Evolutionary conservation across 2,797 vertebrate genomes (phyloP).

Genomic region (Sarcophilus harrisii): DNA sequence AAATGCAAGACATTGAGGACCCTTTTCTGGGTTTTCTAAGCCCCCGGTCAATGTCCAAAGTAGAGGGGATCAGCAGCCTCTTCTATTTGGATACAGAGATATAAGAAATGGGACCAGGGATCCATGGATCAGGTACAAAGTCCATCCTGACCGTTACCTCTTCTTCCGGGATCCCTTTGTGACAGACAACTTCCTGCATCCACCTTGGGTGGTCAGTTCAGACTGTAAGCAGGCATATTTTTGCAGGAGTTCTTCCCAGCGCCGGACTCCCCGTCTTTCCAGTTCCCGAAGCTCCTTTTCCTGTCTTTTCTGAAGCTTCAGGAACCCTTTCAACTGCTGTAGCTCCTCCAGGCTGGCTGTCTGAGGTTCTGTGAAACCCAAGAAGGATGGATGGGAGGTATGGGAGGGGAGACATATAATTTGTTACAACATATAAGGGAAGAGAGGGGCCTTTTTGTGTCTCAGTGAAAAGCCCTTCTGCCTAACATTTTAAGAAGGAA

Average conservation of each 20-base stretch:
- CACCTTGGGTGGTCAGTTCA: constrained; percentile 76
- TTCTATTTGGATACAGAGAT: neutral
- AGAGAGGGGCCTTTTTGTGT: neutral
- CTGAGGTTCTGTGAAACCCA: constrained; percentile 84
- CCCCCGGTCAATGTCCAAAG: neutral
- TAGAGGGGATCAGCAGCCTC: neutral
- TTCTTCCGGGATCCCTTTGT: constrained; percentile 87
- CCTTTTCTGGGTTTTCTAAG: rapidly evolving
- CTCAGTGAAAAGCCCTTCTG: neutral
- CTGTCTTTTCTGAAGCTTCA: constrained; percentile 94
- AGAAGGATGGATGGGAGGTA: neutral
- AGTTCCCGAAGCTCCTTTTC: constrained; percentile 93
- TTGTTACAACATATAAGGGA: neutral
- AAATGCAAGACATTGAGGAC: neutral
- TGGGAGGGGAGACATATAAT: neutral
- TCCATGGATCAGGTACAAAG: neutral
- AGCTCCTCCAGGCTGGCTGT: constrained; percentile 91
- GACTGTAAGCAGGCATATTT: constrained; percentile 88
- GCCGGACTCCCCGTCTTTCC: constrained; percentile 91
- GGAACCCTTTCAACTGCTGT: constrained; percentile 91
- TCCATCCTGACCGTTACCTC: constrained; percentile 84
- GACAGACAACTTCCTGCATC: constrained; percentile 70
- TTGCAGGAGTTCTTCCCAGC: constrained; percentile 91
- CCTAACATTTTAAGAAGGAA: neutral
- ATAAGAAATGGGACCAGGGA: neutral